phyloP scores from a whole-genome alignment of 2,797 vertebrate genomes.

The Valencia hispanica region DNA sequence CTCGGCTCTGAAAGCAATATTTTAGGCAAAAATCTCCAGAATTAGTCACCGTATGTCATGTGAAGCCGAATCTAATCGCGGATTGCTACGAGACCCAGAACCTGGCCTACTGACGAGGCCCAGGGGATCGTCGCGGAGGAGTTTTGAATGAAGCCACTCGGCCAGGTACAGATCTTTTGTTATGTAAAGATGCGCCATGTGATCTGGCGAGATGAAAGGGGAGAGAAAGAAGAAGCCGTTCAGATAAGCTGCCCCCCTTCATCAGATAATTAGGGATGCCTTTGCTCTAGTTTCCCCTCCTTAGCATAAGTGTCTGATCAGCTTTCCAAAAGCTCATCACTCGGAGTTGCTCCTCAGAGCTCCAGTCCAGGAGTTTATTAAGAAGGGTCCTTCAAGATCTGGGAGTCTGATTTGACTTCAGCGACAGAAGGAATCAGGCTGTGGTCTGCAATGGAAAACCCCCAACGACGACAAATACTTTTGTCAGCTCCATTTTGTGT shows the following conservation, averaged over 20 bases:
- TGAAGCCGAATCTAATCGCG: constrained; percentile 21
- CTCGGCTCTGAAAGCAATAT: constrained; percentile 20
- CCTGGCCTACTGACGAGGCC: constrained; percentile 22
- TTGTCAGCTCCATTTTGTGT: no score
- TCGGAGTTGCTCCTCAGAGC: constrained; percentile 57
- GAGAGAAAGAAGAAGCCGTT: constrained; percentile 82
- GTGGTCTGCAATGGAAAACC: not conserved
- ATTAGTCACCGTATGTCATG: not conserved
- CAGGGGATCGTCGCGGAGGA: constrained; percentile 43
- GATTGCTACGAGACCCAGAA: constrained; percentile 45
- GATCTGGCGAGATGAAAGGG: constrained; percentile 78
- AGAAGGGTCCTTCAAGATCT: constrained; percentile 39
- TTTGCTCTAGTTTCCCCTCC: constrained; percentile 82
- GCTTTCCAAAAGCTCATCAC: constrained; percentile 83
- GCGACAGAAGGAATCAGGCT: constrained; percentile 20
- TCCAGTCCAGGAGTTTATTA: constrained; percentile 33
- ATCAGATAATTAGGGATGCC: constrained; percentile 83
- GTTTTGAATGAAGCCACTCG: constrained; percentile 62
- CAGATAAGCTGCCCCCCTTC: constrained; percentile 84
- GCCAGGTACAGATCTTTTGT: constrained; percentile 81
- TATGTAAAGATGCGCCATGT: constrained; percentile 84
- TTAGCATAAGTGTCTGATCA: constrained; percentile 84
- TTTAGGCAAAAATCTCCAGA: constrained; percentile 29
- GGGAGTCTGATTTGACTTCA: constrained; percentile 7
- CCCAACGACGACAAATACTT: not conserved